Percentiles rank a stretch among this genome's conserved stretches.
These are phyloP conservation scores for Halcyon senegalensis DNA, from an alignment of 2,113 vertebrate species.

Conservation along the genomic window DNA sequence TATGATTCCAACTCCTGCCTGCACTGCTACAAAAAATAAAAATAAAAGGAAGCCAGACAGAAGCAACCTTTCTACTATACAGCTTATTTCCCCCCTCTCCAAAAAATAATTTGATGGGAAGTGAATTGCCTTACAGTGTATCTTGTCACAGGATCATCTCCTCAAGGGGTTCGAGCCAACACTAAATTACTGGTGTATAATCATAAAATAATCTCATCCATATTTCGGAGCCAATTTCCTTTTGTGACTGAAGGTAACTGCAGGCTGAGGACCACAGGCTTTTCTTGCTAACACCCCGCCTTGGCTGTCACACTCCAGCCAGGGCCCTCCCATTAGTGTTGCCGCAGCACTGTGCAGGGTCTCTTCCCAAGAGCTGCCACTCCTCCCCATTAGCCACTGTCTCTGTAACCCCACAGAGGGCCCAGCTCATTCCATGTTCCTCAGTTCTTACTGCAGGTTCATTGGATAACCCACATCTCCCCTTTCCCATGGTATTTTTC, in stretches of 20 bases:
- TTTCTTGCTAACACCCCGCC: not conserved
- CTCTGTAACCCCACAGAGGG: not conserved
- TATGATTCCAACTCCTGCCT: not conserved
- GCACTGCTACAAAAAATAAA: not conserved
- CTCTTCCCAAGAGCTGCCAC: not conserved
- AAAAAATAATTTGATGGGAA: not conserved
- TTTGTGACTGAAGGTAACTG: not conserved
- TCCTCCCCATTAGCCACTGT: not conserved
- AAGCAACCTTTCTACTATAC: not conserved
- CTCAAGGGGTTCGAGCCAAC: not conserved
- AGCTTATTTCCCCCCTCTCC: not conserved
- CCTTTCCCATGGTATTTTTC: not conserved
- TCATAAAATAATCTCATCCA: slow-evolving; percentile 1
- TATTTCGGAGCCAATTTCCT: not conserved
- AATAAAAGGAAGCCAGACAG: not conserved
- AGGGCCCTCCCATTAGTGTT: not conserved
- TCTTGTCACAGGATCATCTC: not conserved
- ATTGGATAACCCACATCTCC: not conserved
- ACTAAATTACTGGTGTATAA: not conserved
- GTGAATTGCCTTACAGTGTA: not conserved
- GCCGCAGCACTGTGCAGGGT: not conserved
- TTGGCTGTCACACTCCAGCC: not conserved
- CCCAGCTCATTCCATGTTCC: accelerated
- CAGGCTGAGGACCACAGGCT: not conserved
- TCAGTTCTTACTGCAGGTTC: not conserved